Base-by-base conservation (phyloP, 2,888 invertebrate genomes). In the Mythimna pallens region DNA sequence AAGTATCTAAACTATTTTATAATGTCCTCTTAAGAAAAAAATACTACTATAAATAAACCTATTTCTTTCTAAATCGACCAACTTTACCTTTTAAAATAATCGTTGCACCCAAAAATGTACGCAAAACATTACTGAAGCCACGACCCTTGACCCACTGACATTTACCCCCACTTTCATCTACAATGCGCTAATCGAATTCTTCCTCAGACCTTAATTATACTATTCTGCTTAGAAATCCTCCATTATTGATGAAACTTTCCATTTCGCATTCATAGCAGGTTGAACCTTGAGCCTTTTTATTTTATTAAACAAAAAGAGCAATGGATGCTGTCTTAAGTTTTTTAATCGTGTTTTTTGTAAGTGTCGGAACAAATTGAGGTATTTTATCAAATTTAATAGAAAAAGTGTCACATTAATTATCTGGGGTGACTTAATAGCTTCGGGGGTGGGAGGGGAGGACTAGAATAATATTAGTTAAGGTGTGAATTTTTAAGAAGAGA, bases 161-260 rank as follows among this genome's bases (percentile, higher is more conserved):
- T 82, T 81, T 47, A 50, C 68, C 67, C 67, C 70, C 57, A 20
- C 52, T 10, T 65, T 68, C 43, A 17, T 9, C 52, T 62, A 65
- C 73, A 57, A 76, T 66, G 73, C 69, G 63, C 66, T 75, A 81
- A 85, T 84, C 73, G 82, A 82, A 88, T 87, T 82, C 87, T 79
- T 76, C 78, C 71, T 67, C n/a, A 54, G 73, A 78, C 73, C 76
- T 76, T 76, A 83, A 83, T 85, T 84, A 70, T 72, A 82, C 80
- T 77, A 72, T 79, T 77, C 61, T 76, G 76, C 80, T 77, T 73
- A 76, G 76, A 76, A 84, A 78, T 77, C 70, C 61, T 71, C 57
- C 40, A 30, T 63, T 68, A 78, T 76, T 80, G 76, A 78, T 65
- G n/a, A 70, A 79, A 80, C 73, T 75, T 74, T 50, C 59, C 30